phyloP scores from a whole-genome alignment of 2,888 invertebrate species.

The Polydrusus pterygomalis region DNA sequence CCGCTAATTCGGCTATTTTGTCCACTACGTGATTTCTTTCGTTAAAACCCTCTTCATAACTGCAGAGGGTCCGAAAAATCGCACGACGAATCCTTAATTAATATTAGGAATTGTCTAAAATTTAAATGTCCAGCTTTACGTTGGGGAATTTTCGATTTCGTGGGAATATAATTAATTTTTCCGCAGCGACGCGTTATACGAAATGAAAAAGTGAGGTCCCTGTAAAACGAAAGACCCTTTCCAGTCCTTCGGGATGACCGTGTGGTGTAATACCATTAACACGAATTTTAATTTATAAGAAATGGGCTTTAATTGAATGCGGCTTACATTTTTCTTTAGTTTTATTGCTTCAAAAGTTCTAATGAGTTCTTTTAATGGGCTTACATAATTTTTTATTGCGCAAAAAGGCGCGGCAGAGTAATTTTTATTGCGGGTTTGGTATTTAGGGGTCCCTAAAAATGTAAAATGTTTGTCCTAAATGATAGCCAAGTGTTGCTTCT shows the following conservation, averaged over 20 bases:
- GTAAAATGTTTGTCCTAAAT: slow-evolving; percentile 31
- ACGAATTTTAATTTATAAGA: slow-evolving; percentile 57
- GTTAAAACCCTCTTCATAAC: slow-evolving; percentile 69
- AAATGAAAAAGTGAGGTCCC: slow-evolving; percentile 53
- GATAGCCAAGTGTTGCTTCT: slow-evolving; percentile 25
- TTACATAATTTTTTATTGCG: slow-evolving; percentile 45
- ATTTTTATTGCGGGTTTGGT: slow-evolving; percentile 38
- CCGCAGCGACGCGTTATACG: slow-evolving; percentile 41
- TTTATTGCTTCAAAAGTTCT: slow-evolving; percentile 46
- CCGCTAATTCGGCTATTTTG: slow-evolving; percentile 70
- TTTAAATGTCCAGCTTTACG: slow-evolving; percentile 51
- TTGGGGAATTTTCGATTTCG: slow-evolving; percentile 50
- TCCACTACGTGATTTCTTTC: slow-evolving; percentile 71
- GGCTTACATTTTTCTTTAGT: slow-evolving; percentile 53
- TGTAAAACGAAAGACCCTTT: slow-evolving; percentile 42
- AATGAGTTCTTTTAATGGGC: slow-evolving; percentile 46
- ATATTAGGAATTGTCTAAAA: slow-evolving; percentile 52
- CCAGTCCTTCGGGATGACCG: slow-evolving; percentile 45
- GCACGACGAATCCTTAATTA: slow-evolving; percentile 62
- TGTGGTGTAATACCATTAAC: slow-evolving; percentile 53
- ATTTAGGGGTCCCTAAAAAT: slow-evolving; percentile 13
- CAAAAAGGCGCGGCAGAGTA: slow-evolving; percentile 22
- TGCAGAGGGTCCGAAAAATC: slow-evolving; percentile 62
- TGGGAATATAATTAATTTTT: slow-evolving; percentile 53
- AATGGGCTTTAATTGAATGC: slow-evolving; percentile 53